Percentiles rank a stretch among this genome's conserved stretches.
Evolutionary conservation across 2,888 invertebrate species (phyloP).

Genomic region (Nebria brevicollis): DNA sequence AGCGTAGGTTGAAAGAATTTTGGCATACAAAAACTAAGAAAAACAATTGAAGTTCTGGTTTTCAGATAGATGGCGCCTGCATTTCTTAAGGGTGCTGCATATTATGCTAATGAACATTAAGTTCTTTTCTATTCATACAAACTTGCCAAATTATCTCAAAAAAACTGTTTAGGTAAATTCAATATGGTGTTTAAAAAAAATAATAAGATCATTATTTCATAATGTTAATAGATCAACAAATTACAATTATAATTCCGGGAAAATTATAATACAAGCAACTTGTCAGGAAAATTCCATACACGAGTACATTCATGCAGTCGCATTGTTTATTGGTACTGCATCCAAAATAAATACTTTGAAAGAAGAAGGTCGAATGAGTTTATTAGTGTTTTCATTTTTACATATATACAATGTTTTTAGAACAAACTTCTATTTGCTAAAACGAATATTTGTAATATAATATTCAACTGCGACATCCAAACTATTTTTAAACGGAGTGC

Average conservation of each 20-base stretch:
- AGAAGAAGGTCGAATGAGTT: slow-evolving; percentile 22
- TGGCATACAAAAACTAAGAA: slow-evolving; percentile 27
- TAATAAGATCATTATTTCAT: neutral
- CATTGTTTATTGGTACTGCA: slow-evolving; percentile 2
- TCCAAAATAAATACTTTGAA: slow-evolving; percentile 16
- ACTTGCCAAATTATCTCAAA: neutral
- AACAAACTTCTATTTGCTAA: neutral
- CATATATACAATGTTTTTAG: neutral
- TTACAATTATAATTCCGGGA: neutral
- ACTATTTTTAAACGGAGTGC: too few species aligned
- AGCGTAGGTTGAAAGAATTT: slow-evolving; percentile 34
- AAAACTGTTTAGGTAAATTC: neutral
- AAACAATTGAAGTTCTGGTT: slow-evolving; percentile 34
- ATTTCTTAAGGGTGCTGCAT: neutral
- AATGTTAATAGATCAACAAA: neutral
- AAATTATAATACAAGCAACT: neutral
- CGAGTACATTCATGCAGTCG: neutral
- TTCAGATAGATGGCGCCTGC: slow-evolving; percentile 29
- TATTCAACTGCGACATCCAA: too few species aligned
- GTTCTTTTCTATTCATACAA: too few species aligned
- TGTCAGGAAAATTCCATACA: neutral
- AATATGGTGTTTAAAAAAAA: neutral
- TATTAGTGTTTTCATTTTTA: slow-evolving; percentile 9
- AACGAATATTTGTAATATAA: neutral
- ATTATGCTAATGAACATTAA: too few species aligned